Evolutionary conservation across 2,113 vertebrate genomes (phyloP).

Genomic region (Eretmochelys imbricata): DNA sequence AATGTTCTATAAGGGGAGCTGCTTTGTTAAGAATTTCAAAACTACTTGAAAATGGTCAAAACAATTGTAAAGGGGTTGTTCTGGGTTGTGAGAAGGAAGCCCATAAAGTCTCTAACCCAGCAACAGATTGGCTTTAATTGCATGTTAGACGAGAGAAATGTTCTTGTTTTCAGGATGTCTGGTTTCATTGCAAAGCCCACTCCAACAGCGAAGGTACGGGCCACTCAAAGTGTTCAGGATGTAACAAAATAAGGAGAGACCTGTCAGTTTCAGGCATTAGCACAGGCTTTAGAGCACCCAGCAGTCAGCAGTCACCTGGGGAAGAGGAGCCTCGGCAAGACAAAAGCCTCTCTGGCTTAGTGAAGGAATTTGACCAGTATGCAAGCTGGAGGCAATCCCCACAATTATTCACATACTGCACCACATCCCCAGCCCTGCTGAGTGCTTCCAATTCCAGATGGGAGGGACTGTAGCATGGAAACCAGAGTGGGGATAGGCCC

Average conservation of each 20-base stretch:
- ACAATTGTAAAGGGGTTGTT: not conserved
- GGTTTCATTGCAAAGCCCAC: conserved; percentile 16
- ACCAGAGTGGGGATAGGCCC: not conserved
- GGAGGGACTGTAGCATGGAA: not conserved
- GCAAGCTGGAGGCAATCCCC: not conserved
- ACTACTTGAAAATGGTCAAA: not conserved
- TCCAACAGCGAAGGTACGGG: conserved; percentile 23
- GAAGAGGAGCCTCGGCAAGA: not conserved
- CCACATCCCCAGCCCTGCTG: not conserved
- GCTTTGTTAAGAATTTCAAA: not conserved
- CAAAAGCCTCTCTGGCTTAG: not conserved
- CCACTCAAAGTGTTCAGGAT: not conserved
- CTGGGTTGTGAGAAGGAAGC: not conserved
- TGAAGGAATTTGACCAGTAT: not conserved
- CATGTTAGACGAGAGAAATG: not conserved
- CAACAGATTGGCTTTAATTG: not conserved
- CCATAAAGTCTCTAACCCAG: not conserved
- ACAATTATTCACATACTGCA: not conserved
- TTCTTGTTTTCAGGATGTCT: not conserved
- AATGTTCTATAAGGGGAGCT: not conserved
- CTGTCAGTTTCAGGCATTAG: no score
- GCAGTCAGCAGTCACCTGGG: not conserved
- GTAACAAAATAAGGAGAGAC: not conserved
- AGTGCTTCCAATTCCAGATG: not conserved
- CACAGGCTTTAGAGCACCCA: not conserved